These are phyloP conservation scores for Astropecten irregularis DNA, from an alignment of 53 echinoderm and acorn worm species.

Conservation along the genomic window DNA sequence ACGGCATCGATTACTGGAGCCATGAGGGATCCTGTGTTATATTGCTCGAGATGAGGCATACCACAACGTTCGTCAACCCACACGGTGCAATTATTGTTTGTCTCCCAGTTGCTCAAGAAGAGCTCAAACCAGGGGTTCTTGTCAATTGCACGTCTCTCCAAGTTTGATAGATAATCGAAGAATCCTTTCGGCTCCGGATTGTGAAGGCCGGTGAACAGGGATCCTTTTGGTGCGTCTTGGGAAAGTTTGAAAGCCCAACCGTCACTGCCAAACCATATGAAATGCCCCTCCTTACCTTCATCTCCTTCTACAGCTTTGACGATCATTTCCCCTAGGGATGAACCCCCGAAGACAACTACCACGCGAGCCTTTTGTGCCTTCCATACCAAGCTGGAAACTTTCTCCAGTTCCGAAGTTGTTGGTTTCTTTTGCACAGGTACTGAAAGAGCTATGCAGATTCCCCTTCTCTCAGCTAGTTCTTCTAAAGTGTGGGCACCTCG, in stretches of 20 bases:
- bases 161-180: background rate
- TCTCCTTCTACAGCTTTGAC: background rate
- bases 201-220: conserved; percentile 6
- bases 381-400: background rate
- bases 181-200: background rate
- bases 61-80: conserved; percentile 1
- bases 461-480: conserved; percentile 4
- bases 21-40: background rate
- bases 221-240: background rate
- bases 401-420: background rate
- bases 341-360: conserved; percentile 27
- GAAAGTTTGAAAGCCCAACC: background rate
- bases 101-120: background rate
- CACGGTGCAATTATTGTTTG: background rate
- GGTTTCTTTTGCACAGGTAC: background rate
- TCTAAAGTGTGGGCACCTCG: conserved; percentile 36
- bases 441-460: conserved; percentile 36
- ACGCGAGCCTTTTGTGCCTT: conserved; percentile 16
- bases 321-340: background rate
- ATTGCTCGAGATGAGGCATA: background rate
- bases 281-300: background rate
- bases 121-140: background rate
- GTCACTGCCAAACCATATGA: conserved; percentile 39
- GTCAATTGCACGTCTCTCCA: background rate
- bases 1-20: conserved; percentile 47